Base-by-base conservation (phyloP, 1,140 invertebrate species). In the Caenorhabditis latens region DNA sequence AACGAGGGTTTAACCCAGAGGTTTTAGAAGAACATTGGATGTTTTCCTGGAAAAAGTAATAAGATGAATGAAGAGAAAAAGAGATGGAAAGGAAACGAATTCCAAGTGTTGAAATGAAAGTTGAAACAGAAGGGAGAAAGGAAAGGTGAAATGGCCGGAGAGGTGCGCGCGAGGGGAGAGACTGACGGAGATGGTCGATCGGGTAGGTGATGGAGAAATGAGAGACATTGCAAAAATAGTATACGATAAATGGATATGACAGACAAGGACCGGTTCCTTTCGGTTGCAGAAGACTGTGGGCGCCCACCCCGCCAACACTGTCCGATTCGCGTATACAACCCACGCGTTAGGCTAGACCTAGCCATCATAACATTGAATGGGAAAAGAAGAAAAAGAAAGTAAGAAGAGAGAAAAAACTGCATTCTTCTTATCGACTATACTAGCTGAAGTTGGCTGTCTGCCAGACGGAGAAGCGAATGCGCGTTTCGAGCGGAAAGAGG, bases 121-220 rank as follows among this genome's bases (percentile, higher is more conserved):
- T 79, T 79, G 71, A 79, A 79, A 79, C 46, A 79, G 71, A 11
- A 53, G 71, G n/a, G 11, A 50, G 24, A 75, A 75, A 19, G 43
- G 46, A 79, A 79, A 79, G 71, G 71, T 79, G 71, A 79, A 79
- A 50, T 79, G 71, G 71, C 50, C 71, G 46, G 71, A 53, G 65
- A 21, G 21, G 42, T n/a, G n/a, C 24, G 71, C 24, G 71, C 46
- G 46, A 43, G 46, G 46, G 71, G 43, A 46, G 43, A 71, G 71
- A 53, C 71, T 21, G 46, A 19, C 65, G 43, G 11, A 24, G 71
- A 53, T 50, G 71, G 71, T 50, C 71, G 43, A 79, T 50, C 40
- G 46, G 42, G 71, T 11, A 14, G 46, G 8, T 14, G 43, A 71
- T 40, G 46, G 21, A 9, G 21, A 79, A 50, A 50, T 79, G 21